Base-by-base conservation (phyloP, 2,113 vertebrate genomes). In the Diadophis punctatus region DNA sequence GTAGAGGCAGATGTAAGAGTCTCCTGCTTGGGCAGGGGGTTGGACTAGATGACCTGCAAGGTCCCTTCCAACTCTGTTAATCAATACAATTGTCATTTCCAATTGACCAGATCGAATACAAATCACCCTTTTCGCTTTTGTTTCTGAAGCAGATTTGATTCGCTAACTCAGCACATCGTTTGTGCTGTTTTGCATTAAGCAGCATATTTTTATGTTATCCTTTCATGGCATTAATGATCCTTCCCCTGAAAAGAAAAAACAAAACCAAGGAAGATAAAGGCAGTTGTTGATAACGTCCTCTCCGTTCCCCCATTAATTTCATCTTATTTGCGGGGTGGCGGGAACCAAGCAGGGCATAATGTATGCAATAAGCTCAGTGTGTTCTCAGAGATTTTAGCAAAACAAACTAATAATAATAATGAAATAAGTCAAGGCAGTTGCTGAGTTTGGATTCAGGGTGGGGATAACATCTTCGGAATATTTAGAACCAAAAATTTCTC, bases 71-170 rank as follows among this genome's bases (percentile, higher is more conserved):
- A n/a, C n/a, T n/a, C n/a, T n/a, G n/a, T n/a, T n/a, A n/a, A n/a
- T n/a, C n/a, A n/a, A n/a, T n/a, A n/a, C n/a, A n/a, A n/a, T n/a
- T n/a, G 96, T 98, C 97, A 96, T 94, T 97, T 98, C 96, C 96
- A 97, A 96, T 93, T 98, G 97, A 98, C 97, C 96, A 95, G 97
- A 98, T 97, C 95, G 97, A 97, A 98, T 97, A 95, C 95, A 63
- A 97, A 95, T 97, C 96, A 96, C 97, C 96, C 23, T 74, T 90
- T 96, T 97, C 95, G 96, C 52, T 43, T 53, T 52, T 87, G 96
- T 92, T 95, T 89, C 94, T 92, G 25, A 96, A 94, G 90, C 96
- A 95, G 55, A 30, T 97, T 96, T 95, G 95, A 93, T 94, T 95
- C 96, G 91, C 94, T 95, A 94, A 92, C 89, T 58, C 52, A 22